Percentiles rank a stretch among this genome's conserved stretches.
Conservation (phyloP, 2,113 vertebrate genomes). For the Ellobius talpinus region DNA sequence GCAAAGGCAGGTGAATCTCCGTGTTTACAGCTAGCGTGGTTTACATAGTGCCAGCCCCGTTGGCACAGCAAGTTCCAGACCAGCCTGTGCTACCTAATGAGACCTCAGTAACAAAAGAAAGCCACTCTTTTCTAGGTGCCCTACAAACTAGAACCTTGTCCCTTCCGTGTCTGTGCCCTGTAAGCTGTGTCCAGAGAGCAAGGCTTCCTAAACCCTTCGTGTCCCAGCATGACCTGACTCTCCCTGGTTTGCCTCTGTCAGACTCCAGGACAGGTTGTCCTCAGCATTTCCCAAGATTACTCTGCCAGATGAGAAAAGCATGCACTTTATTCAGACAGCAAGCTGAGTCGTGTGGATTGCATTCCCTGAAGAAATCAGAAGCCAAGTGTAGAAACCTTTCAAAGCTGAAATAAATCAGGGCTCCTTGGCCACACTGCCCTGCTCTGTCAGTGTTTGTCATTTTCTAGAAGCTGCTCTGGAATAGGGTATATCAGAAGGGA, state of each 20-base stretch:
- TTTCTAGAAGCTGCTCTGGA: not conserved
- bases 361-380: slow-evolving; percentile 57
- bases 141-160: not conserved
- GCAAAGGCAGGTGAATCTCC: not conserved
- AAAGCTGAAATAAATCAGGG: slow-evolving; percentile 65
- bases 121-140: not conserved
- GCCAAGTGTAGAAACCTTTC: not conserved
- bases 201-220: not conserved
- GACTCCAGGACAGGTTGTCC: not conserved
- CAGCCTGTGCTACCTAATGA: not conserved
- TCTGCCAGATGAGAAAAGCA: slow-evolving; percentile 73
- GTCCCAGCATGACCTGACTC: not conserved
- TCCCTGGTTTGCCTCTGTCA: not conserved
- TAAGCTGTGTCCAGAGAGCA: not conserved
- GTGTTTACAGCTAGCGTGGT: not conserved
- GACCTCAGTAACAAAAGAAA: not conserved
- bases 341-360: slow-evolving; percentile 3
- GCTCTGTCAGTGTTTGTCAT: not conserved
- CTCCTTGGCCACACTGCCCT: slow-evolving; percentile 20
- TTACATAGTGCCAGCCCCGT: not conserved
- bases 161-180: not conserved
- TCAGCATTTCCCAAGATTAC: slow-evolving; percentile 42
- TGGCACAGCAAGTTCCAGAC: not conserved
- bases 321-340: not conserved
- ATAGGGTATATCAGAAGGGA: slow-evolving; percentile 38